Base-by-base conservation (phyloP, 2,797 vertebrate species). In the Odontamblyopus rebecca region DNA sequence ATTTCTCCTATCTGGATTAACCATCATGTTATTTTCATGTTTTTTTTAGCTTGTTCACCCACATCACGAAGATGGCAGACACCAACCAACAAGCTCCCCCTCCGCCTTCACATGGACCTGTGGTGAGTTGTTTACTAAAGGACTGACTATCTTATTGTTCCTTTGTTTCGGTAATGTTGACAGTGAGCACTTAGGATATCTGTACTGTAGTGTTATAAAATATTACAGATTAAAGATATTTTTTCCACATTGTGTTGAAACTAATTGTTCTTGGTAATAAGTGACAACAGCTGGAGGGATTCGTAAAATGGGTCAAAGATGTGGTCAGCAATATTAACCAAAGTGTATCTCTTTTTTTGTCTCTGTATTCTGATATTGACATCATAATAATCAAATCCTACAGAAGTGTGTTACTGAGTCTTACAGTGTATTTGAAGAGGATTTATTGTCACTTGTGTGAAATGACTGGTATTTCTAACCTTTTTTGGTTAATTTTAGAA, bases 31-130 rank as follows among this genome's bases (percentile, higher is more conserved):
- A 23, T 23, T 23, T 23, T 23, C 23, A 23, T 23, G 23, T 66
- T n/a, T 5, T n/a, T 59, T 19, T 8, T 62, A 61, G 44, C 68
- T 92, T 73, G 81, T 30, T 29, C 32, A 70, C 53, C 38, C 9
- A 62, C 19, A 65, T 32, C 78, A 30, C 71, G 90, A 86, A 90
- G 76, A 95, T 95, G 94, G 92, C 94, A 67, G 94, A 95, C 74
- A 82, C 91, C 48, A 92, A 93, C 77, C 89, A 90, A 61, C 85
- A 74, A 79, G 88, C 74, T 72, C 84, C 74, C 75, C 85, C 89
- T 16, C 92, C 89, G n/a, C 92, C 87, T 0, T 89, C 90, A 62
- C 72, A 48, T 0, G 93, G 94, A 59, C 91, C 92, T 60, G 65
- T 85, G 85, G 94, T 95, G 80, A 90, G 91, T 86, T 57, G n/a